A percentile compares a stretch with the other conserved stretches of the same genome.
phyloP scores from a whole-genome alignment of 2,888 invertebrate genomes.

The Lissocephala sabroskyi region DNA sequence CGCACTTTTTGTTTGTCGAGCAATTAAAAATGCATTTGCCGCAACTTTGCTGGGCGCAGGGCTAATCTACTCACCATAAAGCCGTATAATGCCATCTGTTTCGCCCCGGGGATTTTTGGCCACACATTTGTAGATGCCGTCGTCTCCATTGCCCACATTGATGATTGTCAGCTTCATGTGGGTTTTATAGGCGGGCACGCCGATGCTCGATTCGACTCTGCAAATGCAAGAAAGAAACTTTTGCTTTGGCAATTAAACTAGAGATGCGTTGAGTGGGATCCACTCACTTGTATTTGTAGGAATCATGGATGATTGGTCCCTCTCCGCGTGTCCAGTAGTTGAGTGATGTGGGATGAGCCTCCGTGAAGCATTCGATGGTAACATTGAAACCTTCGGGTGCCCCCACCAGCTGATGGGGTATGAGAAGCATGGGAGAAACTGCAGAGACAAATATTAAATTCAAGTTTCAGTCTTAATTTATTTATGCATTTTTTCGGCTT shows the following conservation, averaged over 20 bases:
- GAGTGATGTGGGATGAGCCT: conserved; percentile 92
- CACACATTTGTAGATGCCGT: conserved; percentile 88
- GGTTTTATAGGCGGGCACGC: conserved; percentile 84
- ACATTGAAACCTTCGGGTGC: conserved; percentile 88
- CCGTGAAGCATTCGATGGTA: conserved; percentile 90
- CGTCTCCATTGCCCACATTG: conserved; percentile 84
- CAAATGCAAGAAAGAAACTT: background rate
- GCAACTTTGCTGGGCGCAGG: conserved; percentile 16
- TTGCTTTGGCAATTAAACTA: no score
- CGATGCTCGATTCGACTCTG: conserved; percentile 78
- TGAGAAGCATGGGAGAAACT: conserved; percentile 95
- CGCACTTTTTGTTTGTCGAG: conserved; percentile 22
- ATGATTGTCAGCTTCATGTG: conserved; percentile 89
- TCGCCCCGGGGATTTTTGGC: conserved; percentile 92
- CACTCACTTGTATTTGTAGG: conserved; percentile 81
- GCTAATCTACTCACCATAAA: conserved; percentile 83
- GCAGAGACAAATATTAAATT: conserved; percentile 5
- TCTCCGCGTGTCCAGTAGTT: conserved; percentile 93
- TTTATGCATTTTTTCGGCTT: conserved; percentile 25
- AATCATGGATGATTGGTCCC: conserved; percentile 91
- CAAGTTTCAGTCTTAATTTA: conserved; percentile 20
- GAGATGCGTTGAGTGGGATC: no score
- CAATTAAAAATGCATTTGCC: conserved; percentile 38
- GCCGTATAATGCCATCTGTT: conserved; percentile 89
- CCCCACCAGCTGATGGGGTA: conserved; percentile 91